A percentile compares a stretch with the other conserved stretches of the same genome.
Evolutionary conservation across 2,113 vertebrate species (phyloP).

Genomic region (Scopus umbretta): DNA sequence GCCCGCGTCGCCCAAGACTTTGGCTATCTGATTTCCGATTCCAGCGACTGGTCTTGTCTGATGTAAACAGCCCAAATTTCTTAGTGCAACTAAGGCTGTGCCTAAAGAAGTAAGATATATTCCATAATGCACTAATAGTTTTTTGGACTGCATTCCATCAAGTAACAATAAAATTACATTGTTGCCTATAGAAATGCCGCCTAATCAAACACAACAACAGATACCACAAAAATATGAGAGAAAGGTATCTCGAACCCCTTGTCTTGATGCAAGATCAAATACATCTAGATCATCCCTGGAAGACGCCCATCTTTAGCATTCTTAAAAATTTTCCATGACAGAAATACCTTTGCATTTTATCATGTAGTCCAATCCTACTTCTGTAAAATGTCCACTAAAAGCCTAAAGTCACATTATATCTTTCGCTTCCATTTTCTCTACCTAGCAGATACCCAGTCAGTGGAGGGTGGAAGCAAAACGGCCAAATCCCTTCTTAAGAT

Average conservation of each 20-base stretch:
- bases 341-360: not conserved
- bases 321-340: not conserved
- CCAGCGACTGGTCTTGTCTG: slow-evolving; percentile 78
- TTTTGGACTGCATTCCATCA: not conserved
- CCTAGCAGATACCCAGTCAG: not conserved
- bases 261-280: not conserved
- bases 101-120: slow-evolving; percentile 71
- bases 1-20: slow-evolving; percentile 80
- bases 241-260: not conserved
- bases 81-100: slow-evolving; percentile 90
- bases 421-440: not conserved
- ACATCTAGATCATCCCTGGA: not conserved
- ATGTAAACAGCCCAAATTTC: slow-evolving; percentile 77
- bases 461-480: not conserved
- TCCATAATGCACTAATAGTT: not conserved
- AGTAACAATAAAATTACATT: not conserved
- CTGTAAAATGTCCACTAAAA: not conserved
- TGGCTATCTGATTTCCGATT: slow-evolving; percentile 79
- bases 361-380: not conserved
- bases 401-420: not conserved
- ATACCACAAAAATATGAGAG: not conserved
- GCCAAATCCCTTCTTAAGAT: not conserved
- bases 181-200: not conserved
- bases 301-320: not conserved
- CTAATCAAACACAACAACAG: not conserved